Evolutionary conservation across 2,888 invertebrate species (phyloP), one percentile per base, ranked within the genome.

Genomic region (Cantharis flavilabris): DNA sequence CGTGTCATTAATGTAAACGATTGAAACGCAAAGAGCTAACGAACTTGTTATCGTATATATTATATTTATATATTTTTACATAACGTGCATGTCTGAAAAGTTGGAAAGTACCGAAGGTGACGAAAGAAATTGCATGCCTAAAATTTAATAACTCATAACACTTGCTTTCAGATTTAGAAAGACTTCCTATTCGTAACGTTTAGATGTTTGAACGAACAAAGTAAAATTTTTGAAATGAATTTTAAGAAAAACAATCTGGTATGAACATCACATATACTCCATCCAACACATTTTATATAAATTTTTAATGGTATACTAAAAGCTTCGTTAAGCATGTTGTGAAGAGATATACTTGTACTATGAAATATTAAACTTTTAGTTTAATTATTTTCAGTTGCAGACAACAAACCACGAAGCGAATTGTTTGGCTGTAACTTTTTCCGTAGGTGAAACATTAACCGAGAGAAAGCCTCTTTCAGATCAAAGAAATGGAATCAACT

Each of bases 111-210:
- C 65, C 23, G 49, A 65, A 70, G 33, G 72, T 72, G 76, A 72
- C 70, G 76, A 76, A 76, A 76, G 76, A 70, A 72, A 70, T 76
- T 72, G 76, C 76, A 76, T 76, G 76, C 64, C 63, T 14, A 65
- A 23, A 28, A 28, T 63, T 69, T 70, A 72, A 76, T 76, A 76
- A 76, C 72, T 70, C 69, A 63, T 62, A 33, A 28, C 76, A 76
- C 76, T 71, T 72, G 67, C 62, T 72, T 70, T 62, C 26, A 11
- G 13, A 67, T 49, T 49, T 49, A n/a, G 49, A n/a, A 49, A 49
- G n/a, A 2, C 49, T 49, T 49, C 49, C 49, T 7, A 49, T 49
- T 49, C 49, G 7, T 49, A 49, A 49, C 33, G 4, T 33, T 33
- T 33, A 33, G 4, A 33, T n/a, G 13, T 13, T 33, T n/a, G 33